A percentile compares a stretch with the other conserved stretches of the same genome.
Conservation (phyloP, 2,797 vertebrate species). For the Acanthornis magna region DNA sequence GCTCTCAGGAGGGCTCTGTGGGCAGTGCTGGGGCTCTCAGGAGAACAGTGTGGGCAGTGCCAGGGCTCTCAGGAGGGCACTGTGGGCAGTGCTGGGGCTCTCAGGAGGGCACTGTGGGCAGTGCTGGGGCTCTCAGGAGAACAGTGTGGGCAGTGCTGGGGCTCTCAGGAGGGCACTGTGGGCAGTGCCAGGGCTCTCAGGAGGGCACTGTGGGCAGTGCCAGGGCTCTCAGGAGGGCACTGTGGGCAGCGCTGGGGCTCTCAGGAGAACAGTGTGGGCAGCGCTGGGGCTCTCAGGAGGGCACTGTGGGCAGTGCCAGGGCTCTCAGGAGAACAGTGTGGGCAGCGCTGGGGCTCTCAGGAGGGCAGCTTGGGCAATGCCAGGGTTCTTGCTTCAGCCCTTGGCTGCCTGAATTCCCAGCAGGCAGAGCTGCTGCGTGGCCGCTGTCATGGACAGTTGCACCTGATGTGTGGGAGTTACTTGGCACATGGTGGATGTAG, state of each 20-base stretch:
- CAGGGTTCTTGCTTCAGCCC: not conserved
- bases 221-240: not conserved
- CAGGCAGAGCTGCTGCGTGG: not conserved
- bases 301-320: not conserved
- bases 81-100: not conserved
- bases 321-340: not conserved
- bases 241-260: too few relatives aligned
- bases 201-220: not conserved
- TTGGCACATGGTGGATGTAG: constrained; percentile 30
- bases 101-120: not conserved
- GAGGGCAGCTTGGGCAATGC: not conserved
- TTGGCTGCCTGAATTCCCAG: not conserved
- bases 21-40: not conserved
- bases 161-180: not conserved
- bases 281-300: not conserved
- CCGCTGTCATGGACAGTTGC: not conserved
- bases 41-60: not conserved
- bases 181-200: not conserved
- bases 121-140: not conserved
- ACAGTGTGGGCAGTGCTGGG: not conserved
- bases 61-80: not conserved
- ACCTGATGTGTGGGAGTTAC: constrained; percentile 44
- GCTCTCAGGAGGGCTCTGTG: not conserved
- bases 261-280: not conserved
- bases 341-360: not conserved